Evolutionary conservation across 2,797 vertebrate species (phyloP).

Genomic region (Sphenopsis melanotis): DNA sequence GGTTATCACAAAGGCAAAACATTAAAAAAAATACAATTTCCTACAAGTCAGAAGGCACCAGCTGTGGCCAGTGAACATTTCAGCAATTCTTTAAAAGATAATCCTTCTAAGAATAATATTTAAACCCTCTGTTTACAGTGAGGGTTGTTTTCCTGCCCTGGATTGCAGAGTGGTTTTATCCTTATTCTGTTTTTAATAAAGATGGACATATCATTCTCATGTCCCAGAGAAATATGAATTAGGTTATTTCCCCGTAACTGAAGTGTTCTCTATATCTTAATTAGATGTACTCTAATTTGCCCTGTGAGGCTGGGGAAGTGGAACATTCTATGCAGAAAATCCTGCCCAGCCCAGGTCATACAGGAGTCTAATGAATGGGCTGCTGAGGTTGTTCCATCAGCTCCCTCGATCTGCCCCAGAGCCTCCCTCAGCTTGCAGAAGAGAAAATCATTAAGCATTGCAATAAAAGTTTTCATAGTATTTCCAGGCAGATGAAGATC

Average conservation of each 20-base stretch:
- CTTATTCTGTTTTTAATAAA: conserved; percentile 1
- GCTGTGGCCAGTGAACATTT: not conserved
- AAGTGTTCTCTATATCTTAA: not conserved
- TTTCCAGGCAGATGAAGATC: not conserved
- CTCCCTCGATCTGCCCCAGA: not conserved
- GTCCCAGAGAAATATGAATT: not conserved
- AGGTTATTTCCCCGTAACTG: not conserved
- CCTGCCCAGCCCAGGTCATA: not conserved
- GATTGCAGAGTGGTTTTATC: not conserved
- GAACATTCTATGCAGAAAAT: not conserved
- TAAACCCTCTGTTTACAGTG: not conserved
- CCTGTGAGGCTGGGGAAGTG: not conserved
- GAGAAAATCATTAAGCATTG: not conserved
- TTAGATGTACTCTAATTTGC: not conserved
- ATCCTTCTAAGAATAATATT: not conserved
- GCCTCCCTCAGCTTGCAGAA: not conserved
- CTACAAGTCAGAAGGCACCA: not conserved
- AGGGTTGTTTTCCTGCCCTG: not conserved
- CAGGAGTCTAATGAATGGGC: not conserved
- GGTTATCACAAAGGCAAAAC: not conserved
- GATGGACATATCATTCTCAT: not conserved
- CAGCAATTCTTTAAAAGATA: not conserved
- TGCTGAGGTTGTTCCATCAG: not conserved
- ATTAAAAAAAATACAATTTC: not conserved
- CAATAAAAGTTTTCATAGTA: not conserved